Percentiles rank a stretch among this genome's conserved stretches.
Conservation (phyloP, 2,888 invertebrate species). For the Deilephila elpenor region DNA sequence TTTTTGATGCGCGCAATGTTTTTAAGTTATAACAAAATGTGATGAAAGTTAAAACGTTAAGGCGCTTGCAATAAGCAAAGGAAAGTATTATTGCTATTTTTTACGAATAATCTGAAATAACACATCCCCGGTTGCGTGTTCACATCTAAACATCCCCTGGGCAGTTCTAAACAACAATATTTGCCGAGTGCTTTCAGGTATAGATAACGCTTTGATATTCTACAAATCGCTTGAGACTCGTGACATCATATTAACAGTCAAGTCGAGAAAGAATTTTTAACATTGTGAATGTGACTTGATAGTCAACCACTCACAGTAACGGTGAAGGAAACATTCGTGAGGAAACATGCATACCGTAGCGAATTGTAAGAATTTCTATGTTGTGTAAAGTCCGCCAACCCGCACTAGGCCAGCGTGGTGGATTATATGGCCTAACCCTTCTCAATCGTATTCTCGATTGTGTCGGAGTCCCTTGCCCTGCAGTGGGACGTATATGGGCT, state of each 20-base stretch:
- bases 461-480: too few relatives aligned
- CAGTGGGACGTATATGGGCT: too few relatives aligned
- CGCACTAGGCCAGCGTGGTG: too few relatives aligned
- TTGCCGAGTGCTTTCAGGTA: neutral
- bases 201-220: neutral
- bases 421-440: too few relatives aligned
- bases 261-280: neutral
- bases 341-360: too few relatives aligned
- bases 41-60: neutral
- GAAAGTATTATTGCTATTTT: too few relatives aligned
- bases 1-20: neutral
- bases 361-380: too few relatives aligned
- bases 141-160: neutral
- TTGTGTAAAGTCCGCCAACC: too few relatives aligned
- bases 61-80: neutral
- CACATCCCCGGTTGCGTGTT: neutral
- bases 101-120: neutral
- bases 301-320: too few relatives aligned
- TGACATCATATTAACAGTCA: neutral
- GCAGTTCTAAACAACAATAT: constrained; percentile 4
- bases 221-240: neutral
- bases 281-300: neutral
- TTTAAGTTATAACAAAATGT: neutral
- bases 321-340: too few relatives aligned
- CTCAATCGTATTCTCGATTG: too few relatives aligned